Conservation (phyloP, 2,888 invertebrate species). For the Tryphoninae sp. region DNA sequence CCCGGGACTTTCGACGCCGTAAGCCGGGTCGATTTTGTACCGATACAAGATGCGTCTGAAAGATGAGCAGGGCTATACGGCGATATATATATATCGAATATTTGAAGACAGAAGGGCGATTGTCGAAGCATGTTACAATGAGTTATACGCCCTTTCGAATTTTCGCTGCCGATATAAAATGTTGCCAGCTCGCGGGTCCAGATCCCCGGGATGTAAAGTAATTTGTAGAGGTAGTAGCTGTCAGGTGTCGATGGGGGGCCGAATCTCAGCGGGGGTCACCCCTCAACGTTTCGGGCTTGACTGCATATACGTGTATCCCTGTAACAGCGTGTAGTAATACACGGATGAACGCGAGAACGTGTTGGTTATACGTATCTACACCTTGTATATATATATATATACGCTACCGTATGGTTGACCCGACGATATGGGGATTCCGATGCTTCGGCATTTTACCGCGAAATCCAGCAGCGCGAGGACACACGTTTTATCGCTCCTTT, state of each 20-base stretch:
- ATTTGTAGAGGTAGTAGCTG: conserved; percentile 77
- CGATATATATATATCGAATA: neutral
- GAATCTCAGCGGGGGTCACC: conserved; percentile 75
- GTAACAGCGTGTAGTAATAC: conserved; percentile 18
- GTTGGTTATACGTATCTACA: neutral
- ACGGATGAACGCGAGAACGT: neutral
- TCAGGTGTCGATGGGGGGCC: conserved; percentile 77
- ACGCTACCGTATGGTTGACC: conserved; percentile 55
- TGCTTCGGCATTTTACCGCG: conserved; percentile 28
- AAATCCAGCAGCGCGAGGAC: conserved; percentile 60
- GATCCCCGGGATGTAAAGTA: conserved; percentile 72
- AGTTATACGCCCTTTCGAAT: conserved; percentile 7
- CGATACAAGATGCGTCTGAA: conserved; percentile 42
- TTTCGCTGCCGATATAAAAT: conserved; percentile 1
- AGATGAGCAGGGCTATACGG: conserved; percentile 2
- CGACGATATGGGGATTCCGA: conserved; percentile 26
- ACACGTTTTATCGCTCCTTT: conserved; percentile 63
- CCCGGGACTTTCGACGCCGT: conserved; percentile 14
- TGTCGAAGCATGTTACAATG: neutral
- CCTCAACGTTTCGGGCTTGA: conserved; percentile 52
- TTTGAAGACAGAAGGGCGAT: neutral
- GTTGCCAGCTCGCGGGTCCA: conserved; percentile 50
- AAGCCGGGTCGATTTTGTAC: conserved; percentile 29
- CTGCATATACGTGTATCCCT: conserved; percentile 13
- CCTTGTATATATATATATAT: conserved; percentile 1